Evolutionary conservation across 64 coral and sea anemone genomes (phyloP), one percentile per base, ranked within the genome.

Genomic region (Pocillopora damicornis): DNA sequence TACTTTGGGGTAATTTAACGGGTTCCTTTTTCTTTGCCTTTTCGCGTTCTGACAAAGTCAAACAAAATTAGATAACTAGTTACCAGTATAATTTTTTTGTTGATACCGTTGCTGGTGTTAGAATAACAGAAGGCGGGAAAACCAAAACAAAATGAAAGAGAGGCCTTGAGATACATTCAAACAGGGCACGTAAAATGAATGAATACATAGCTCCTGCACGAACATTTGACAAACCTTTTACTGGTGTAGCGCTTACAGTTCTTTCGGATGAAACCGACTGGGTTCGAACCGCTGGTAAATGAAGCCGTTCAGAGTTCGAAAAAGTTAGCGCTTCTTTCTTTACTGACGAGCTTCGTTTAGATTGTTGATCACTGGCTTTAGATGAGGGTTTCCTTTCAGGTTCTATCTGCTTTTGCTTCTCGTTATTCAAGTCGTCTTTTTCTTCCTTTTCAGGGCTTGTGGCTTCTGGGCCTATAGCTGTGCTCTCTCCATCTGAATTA

Each of bases 401-500:
- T 13, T 62, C 42, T 61, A 73, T 36, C 11, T 59, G 30, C 16
- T 37, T 68, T 68, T 60, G 10, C 20, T 78, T 37, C 8, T 35
- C 6, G 9, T 59, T 4, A 14, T 59, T 75, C 37, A 34, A 20
- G 10, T 76, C 36, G 34, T 20, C 74, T 15, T 67, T 67, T 75
- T 62, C 30, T 82, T 89, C 60, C 35, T 90, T 90, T 3, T 58
- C 16, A 38, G 57, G 79, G 37, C 59, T 74, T 22, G 74, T 79
- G 15, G 82, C 14, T 34, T 86, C 15, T 62, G 90, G 90, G 34
- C 83, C 90, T 69, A 92, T 13, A 17, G 83, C 35, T 1, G 90
- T 87, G 66, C 76, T 92, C 59, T 87, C 90, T 64, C 84, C 90
- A 74, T 92, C 90, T 92, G 38, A 13, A 17, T 56, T 37, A 18